These are phyloP conservation scores for Lepidurus packardi DNA, from an alignment of 1,140 invertebrate species.

Conservation along the genomic window DNA sequence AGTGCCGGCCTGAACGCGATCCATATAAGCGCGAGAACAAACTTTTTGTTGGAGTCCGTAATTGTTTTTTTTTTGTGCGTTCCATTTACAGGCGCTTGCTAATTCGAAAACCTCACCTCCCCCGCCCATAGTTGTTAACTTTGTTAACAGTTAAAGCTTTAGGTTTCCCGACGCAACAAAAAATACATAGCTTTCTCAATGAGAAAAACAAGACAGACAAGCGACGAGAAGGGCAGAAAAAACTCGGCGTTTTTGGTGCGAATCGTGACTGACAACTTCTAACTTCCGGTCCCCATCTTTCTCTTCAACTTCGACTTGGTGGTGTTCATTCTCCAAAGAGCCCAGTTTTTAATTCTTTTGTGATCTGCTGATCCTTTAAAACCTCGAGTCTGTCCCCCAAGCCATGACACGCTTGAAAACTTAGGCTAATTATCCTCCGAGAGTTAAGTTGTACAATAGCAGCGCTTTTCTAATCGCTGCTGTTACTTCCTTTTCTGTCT, in stretches of 20 bases:
- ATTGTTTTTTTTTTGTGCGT: not conserved
- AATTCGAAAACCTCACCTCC: conserved; percentile 7
- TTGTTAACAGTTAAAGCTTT: not conserved
- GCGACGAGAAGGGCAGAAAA: not conserved
- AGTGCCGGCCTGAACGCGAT: not conserved
- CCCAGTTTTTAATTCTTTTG: conserved; percentile 1
- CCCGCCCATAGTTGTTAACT: not conserved
- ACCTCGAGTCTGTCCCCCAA: not conserved
- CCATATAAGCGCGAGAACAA: not conserved
- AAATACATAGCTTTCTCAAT: not conserved
- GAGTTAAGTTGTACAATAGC: conserved; percentile 11
- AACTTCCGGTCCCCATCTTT: conserved; percentile 11
- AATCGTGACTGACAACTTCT: conserved; percentile 15
- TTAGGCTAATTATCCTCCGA: not conserved
- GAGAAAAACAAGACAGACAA: not conserved
- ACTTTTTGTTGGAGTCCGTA: not conserved
- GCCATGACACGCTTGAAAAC: conserved; percentile 18
- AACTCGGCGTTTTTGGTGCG: not conserved
- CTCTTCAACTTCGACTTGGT: not conserved
- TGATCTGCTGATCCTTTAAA: conserved; percentile 4
- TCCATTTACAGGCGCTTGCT: not conserved
- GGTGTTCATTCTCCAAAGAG: not conserved
- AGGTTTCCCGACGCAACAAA: not conserved
- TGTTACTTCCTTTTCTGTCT: conserved; percentile 19
- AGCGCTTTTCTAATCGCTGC: conserved; percentile 8